Evolutionary conservation across 92 coral and sea anemone species (phyloP).

Genomic region (Muricea muricata): DNA sequence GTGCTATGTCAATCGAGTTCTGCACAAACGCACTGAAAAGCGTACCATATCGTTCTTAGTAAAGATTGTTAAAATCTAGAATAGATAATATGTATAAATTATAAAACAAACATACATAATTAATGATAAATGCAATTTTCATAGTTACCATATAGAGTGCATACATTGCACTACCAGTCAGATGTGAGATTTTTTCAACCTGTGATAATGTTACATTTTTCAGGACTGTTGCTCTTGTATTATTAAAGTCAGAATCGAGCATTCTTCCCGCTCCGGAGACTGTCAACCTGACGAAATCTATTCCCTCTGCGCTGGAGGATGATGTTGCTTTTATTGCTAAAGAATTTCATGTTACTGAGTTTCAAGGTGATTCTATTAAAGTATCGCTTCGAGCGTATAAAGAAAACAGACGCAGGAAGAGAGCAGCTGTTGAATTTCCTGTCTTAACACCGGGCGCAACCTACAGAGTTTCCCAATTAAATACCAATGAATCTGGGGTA

Average conservation of each 20-base stretch:
- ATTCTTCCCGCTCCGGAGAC: not conserved
- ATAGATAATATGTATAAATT: too few relatives aligned
- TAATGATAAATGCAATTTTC: too few relatives aligned
- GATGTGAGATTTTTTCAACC: too few relatives aligned
- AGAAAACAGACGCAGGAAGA: not conserved
- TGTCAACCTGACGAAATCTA: not conserved
- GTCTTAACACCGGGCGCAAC: not conserved
- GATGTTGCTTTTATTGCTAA: not conserved
- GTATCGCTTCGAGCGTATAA: not conserved
- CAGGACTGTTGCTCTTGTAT: not conserved
- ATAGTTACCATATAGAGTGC: too few relatives aligned
- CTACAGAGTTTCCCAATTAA: not conserved
- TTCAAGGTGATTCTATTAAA: not conserved
- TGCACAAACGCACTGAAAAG: too few relatives aligned
- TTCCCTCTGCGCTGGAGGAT: not conserved
- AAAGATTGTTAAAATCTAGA: too few relatives aligned
- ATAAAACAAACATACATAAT: too few relatives aligned
- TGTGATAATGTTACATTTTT: too few relatives aligned
- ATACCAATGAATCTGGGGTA: slow-evolving; percentile 1
- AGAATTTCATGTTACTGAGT: not conserved
- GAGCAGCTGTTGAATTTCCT: not conserved
- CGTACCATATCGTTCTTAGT: too few relatives aligned
- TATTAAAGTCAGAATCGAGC: not conserved
- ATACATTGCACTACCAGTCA: too few relatives aligned
- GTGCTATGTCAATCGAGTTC: too few relatives aligned